Percentiles rank a stretch among this genome's conserved stretches.
Conservation (phyloP, 2,797 vertebrate species). For the Sparidentex hasta region DNA sequence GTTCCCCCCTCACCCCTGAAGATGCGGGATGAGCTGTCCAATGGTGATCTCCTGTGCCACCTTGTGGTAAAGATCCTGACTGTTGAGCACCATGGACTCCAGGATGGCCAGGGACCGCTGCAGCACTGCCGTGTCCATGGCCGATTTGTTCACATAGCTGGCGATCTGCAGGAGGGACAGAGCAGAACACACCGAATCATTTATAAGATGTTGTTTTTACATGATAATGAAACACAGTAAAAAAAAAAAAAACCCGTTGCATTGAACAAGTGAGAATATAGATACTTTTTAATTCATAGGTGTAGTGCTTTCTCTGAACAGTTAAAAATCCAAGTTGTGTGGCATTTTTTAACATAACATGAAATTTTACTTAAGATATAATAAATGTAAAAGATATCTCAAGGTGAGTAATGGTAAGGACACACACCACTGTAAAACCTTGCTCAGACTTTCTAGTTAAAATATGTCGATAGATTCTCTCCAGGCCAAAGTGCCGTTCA, state of each 20-base stretch:
- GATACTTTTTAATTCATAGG: background rate
- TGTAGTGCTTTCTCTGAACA: background rate
- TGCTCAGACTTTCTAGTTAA: too few relatives aligned
- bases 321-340: background rate
- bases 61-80: slow-evolving; percentile 98
- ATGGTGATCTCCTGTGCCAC: slow-evolving; percentile 99
- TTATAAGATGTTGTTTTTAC: background rate
- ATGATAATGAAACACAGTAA: background rate
- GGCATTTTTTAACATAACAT: too few relatives aligned
- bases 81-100: slow-evolving; percentile 99
- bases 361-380: background rate
- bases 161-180: slow-evolving; percentile 88
- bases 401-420: background rate
- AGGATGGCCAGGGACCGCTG: slow-evolving; percentile 96
- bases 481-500: background rate
- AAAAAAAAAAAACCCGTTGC: background rate
- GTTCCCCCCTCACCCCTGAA: slow-evolving; percentile 91
- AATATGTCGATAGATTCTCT: background rate
- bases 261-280: background rate
- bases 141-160: slow-evolving; percentile 95
- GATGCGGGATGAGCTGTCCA: slow-evolving; percentile 96
- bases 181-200: background rate
- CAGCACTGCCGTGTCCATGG: slow-evolving; percentile 93
- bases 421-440: background rate
- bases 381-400: background rate